phyloP scores from a whole-genome alignment of 2,888 invertebrate species.

The Tachina lurida region DNA sequence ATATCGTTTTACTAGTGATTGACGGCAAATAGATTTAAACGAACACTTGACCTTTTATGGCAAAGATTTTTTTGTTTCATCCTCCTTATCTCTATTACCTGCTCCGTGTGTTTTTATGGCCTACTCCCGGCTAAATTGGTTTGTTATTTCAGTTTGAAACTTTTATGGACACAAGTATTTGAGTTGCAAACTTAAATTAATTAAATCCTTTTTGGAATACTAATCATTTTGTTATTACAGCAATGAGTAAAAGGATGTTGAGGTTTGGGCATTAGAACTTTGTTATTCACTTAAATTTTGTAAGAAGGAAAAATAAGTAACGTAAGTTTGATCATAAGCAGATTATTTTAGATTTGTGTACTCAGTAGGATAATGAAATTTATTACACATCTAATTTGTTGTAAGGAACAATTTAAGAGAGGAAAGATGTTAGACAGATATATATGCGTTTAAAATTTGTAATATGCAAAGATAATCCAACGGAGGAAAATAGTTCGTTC shows the following conservation, averaged over 20 bases:
- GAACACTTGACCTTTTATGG: constrained; percentile 41
- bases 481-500: too few species aligned
- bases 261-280: too few species aligned
- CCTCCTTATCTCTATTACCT: not conserved
- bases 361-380: too few species aligned
- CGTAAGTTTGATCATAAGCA: too few species aligned
- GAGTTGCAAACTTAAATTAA: constrained; percentile 36
- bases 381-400: too few species aligned
- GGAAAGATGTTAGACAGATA: too few species aligned
- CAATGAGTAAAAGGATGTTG: not conserved
- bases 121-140: not conserved
- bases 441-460: too few species aligned
- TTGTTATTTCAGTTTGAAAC: constrained; percentile 39
- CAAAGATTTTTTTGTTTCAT: constrained; percentile 4
- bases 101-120: not conserved
- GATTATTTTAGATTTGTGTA: too few species aligned
- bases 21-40: constrained; percentile 30
- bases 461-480: too few species aligned
- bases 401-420: too few species aligned
- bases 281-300: not conserved
- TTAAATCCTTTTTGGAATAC: constrained; percentile 3
- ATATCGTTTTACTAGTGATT: not conserved
- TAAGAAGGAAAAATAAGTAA: too few species aligned
- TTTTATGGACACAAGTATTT: constrained; percentile 11
- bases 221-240: not conserved